Conservation (phyloP, 2,797 vertebrate genomes). For the Gadopsis marmoratus region DNA sequence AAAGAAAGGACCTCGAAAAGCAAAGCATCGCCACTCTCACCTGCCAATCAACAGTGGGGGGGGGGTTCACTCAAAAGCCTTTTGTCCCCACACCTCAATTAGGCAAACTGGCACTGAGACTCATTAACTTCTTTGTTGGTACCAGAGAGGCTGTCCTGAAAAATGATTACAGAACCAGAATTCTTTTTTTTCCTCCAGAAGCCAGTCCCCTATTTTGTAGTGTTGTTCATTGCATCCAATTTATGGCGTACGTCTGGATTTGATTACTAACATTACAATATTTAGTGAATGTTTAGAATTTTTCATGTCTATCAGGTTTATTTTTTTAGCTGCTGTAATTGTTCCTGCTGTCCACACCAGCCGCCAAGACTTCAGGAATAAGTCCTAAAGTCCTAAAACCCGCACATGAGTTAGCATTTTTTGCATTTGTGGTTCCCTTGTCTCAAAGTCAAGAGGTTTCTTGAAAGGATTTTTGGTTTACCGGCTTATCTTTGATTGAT, state of each 20-base stretch:
- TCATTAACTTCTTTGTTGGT: constrained; percentile 1
- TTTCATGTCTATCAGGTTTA: not conserved
- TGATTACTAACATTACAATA: not conserved
- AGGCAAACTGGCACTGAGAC: constrained; percentile 33
- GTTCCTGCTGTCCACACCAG: too few relatives aligned
- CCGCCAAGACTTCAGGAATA: too few relatives aligned
- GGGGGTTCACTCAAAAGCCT: not conserved
- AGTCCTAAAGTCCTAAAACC: too few relatives aligned
- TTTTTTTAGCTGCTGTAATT: not conserved
- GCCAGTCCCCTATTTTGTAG: not conserved
- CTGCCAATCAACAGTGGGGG: constrained; percentile 18
- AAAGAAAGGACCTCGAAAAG: constrained; percentile 29
- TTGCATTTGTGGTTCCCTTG: too few relatives aligned
- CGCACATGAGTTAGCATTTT: too few relatives aligned
- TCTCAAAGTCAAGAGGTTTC: too few relatives aligned
- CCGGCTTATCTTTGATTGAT: not conserved
- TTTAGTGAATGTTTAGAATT: not conserved
- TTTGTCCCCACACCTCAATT: constrained; percentile 35
- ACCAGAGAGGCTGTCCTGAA: not conserved
- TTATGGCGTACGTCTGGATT: not conserved
- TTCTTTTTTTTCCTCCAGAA: not conserved
- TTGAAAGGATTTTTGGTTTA: too few relatives aligned
- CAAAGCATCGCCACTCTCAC: constrained; percentile 13
- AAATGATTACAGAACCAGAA: not conserved
- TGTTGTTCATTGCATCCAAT: not conserved